Evolutionary conservation across 2,113 vertebrate species (phyloP).

Genomic region (Sinocyclocheilus grahami): DNA sequence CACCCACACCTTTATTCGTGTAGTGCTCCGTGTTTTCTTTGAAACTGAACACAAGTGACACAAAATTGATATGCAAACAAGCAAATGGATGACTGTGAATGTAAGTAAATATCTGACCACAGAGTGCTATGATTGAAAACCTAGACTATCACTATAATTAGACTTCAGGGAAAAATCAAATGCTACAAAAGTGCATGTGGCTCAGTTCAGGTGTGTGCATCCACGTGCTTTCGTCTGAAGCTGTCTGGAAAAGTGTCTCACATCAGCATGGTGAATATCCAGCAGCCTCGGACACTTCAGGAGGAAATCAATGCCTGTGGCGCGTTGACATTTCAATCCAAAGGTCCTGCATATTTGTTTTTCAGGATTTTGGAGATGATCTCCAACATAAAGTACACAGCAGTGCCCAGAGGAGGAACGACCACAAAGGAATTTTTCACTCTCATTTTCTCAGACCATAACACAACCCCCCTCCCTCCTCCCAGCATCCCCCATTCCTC

Average conservation of each 20-base stretch:
- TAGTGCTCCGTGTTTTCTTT: background rate
- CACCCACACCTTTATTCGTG: background rate
- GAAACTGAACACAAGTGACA: background rate
- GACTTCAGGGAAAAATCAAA: background rate
- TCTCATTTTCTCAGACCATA: slow-evolving; percentile 63
- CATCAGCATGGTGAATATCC: slow-evolving; percentile 37
- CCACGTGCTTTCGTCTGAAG: background rate
- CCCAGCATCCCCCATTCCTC: slow-evolving; percentile 68
- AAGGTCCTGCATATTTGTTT: slow-evolving; percentile 70
- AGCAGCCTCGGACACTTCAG: slow-evolving; percentile 48
- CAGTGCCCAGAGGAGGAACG: slow-evolving; percentile 71
- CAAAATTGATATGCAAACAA: background rate
- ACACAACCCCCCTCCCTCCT: slow-evolving; percentile 66
- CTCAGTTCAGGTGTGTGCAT: slow-evolving; percentile 13
- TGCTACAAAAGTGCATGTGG: background rate
- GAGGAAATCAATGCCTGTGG: slow-evolving; percentile 65
- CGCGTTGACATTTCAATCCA: slow-evolving; percentile 64
- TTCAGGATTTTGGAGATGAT: slow-evolving; percentile 71
- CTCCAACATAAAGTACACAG: slow-evolving; percentile 65
- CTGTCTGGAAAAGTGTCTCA: slow-evolving; percentile 38
- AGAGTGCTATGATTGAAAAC: background rate
- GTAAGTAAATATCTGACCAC: background rate
- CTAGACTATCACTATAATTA: background rate
- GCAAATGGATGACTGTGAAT: background rate
- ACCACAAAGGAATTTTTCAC: slow-evolving; percentile 72